A percentile compares a stretch with the other conserved stretches of the same genome.
Evolutionary conservation across 2,888 invertebrate genomes (phyloP).

Genomic region (Cabera pusaria): DNA sequence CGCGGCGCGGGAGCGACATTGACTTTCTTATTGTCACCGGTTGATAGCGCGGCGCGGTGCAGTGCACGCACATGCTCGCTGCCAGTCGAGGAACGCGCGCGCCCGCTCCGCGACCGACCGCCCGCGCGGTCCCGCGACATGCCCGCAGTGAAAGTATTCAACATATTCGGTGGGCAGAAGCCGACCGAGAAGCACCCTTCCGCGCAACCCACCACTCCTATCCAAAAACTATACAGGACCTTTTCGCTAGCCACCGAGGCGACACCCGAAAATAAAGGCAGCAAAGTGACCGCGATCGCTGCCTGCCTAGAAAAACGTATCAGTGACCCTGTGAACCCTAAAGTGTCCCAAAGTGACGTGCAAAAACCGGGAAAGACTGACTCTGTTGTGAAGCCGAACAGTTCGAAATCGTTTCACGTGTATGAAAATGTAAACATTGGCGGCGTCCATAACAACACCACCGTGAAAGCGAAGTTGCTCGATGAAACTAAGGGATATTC

Average conservation of each 20-base stretch:
- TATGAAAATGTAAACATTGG: conserved; percentile 78
- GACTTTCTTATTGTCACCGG: conserved; percentile 72
- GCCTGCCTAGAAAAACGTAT: conserved; percentile 74
- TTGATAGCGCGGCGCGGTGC: conserved; percentile 52
- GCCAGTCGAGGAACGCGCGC: conserved; percentile 76
- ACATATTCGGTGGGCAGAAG: conserved; percentile 81
- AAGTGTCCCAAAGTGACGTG: conserved; percentile 44
- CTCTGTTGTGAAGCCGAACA: conserved; percentile 56
- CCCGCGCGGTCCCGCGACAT: conserved; percentile 75
- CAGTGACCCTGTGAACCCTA: conserved; percentile 54
- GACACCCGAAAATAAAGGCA: conserved; percentile 65
- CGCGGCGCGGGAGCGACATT: conserved; percentile 69
- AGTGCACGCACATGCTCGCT: conserved; percentile 67
- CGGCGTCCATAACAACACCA: conserved; percentile 43
- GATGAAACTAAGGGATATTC: conserved; percentile 74
- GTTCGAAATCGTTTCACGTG: conserved; percentile 55
- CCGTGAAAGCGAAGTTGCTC: conserved; percentile 49
- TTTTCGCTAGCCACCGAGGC: conserved; percentile 72
- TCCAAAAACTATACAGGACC: conserved; percentile 80
- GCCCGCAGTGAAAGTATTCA: conserved; percentile 83
- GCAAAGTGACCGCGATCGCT: conserved; percentile 76
- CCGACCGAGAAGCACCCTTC: conserved; percentile 71
- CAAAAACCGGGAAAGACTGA: conserved; percentile 62
- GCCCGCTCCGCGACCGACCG: conserved; percentile 64
- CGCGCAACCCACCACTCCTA: conserved; percentile 59